phyloP scores from a whole-genome alignment of 2,888 invertebrate species.

The Ophion costatus region DNA sequence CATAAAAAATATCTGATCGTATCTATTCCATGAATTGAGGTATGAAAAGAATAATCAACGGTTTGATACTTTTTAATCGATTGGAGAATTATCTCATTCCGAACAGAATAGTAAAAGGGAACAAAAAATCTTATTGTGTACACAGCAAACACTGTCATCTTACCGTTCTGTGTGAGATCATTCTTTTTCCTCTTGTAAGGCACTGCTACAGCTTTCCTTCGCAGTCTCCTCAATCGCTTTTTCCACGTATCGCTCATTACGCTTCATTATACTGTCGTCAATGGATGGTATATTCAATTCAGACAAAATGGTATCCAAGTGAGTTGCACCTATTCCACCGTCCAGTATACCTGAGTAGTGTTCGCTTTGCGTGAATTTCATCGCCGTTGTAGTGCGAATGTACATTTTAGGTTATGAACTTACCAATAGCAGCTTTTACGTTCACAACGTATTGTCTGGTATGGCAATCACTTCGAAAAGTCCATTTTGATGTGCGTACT shows the following conservation, averaged over 20 bases:
- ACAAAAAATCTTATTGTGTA: background rate
- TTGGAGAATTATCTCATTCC: slow-evolving; percentile 1
- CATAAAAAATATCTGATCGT: background rate
- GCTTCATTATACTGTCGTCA: background rate
- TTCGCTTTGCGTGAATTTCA: no score
- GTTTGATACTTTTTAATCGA: background rate
- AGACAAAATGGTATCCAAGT: slow-evolving; percentile 35
- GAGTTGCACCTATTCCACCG: slow-evolving; percentile 23
- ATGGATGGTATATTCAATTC: slow-evolving; percentile 27
- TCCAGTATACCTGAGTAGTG: slow-evolving; percentile 32
- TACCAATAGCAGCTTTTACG: no score
- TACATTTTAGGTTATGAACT: no score
- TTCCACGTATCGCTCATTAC: no score
- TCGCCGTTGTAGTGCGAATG: no score
- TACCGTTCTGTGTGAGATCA: background rate
- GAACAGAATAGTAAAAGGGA: background rate
- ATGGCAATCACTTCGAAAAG: background rate
- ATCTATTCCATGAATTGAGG: background rate
- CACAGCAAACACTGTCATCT: background rate
- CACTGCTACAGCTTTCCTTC: no score
- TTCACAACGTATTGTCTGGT: slow-evolving; percentile 16
- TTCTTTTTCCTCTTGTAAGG: no score
- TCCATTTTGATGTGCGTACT: slow-evolving; percentile 5
- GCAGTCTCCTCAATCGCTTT: no score
- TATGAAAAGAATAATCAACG: background rate